These are phyloP conservation scores for Digitonthophagus gazella DNA, from an alignment of 2,888 invertebrate genomes.

Conservation along the genomic window DNA sequence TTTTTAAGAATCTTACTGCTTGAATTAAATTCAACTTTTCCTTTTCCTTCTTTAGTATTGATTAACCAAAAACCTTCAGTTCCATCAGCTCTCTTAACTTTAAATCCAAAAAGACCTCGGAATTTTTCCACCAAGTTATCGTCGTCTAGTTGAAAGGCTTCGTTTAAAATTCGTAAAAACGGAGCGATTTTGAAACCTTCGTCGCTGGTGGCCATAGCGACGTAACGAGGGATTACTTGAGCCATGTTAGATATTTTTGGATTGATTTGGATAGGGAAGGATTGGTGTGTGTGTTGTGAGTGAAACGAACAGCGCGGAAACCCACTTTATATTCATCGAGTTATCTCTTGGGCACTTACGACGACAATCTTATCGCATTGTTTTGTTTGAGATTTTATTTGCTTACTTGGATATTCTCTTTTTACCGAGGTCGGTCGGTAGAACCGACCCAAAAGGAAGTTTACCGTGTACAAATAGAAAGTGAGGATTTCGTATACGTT, in stretches of 20 bases:
- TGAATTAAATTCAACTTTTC: conserved; percentile 79
- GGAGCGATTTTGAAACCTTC: conserved; percentile 77
- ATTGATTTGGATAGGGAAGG: not conserved
- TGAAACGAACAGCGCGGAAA: not conserved
- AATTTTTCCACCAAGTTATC: conserved; percentile 82
- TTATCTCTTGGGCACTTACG: not conserved
- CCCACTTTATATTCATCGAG: not conserved
- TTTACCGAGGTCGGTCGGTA: no score
- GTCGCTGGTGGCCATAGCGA: conserved; percentile 53
- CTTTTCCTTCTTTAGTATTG: conserved; percentile 86
- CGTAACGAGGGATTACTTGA: conserved; percentile 39
- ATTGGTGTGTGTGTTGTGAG: not conserved
- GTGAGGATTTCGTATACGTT: not conserved
- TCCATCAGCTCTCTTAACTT: conserved; percentile 78
- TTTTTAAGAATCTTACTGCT: conserved; percentile 47
- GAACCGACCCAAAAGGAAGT: no score
- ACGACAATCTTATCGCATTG: not conserved
- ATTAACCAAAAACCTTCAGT: conserved; percentile 88
- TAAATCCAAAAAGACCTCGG: conserved; percentile 87
- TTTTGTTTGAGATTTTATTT: not conserved
- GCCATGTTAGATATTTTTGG: not conserved
- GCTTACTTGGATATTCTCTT: not conserved
- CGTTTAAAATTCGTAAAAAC: conserved; percentile 77
- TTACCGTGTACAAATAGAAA: not conserved
- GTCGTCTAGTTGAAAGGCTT: conserved; percentile 76